Base-by-base conservation (phyloP, 2,888 invertebrate species). In the Platynereis dumerilii region DNA sequence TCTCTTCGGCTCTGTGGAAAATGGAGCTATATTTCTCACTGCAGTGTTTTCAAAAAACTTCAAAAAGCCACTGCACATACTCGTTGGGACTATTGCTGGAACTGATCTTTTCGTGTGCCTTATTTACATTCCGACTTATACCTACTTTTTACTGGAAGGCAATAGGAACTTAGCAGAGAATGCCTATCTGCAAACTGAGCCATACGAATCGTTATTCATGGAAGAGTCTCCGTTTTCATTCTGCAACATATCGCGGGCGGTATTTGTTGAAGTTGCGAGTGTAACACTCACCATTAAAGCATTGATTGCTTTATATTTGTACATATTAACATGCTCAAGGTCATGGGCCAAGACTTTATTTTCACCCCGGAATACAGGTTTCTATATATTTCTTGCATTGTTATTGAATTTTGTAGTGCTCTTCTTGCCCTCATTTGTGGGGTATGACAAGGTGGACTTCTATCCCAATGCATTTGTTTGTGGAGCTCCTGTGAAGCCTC, bases 71-170 rank as follows among this genome's bases (percentile, higher is more conserved):
- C 59, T 70, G 44, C 68, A 70, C 28, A 26, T 68, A 2, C 66
- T 70, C 1, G 42, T 70, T 22, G 66, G 66, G 10, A 56, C 54
- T 7, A 34, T 70, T 15, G 64, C 64, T 29, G 22, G 48, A 12
- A 58, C 68, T 7, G 70, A 70, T 55, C 60, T 70, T 2, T 66
- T 64, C 45, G 58, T 68, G 22, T 57, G 66, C 17, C 44, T 68
- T 22, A 48, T 70, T 26, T 70, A 66, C 61, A 66, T 70, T 26
- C 70, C 70, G 42, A 59, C 68, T 28, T 70, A 70, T 45, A 70
- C 70, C 12, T 70, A 70, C 58, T 66, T 63, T 42, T 58, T 70
- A 7, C 58, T 70, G 54, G 60, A 67, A 29, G 60, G 67, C 27
- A 53, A 58, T n/a, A 53, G 44, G 2, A 57, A 48, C 22, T 22